Evolutionary conservation across 1,140 invertebrate genomes (phyloP).

Genomic region (Eciton burchellii): DNA sequence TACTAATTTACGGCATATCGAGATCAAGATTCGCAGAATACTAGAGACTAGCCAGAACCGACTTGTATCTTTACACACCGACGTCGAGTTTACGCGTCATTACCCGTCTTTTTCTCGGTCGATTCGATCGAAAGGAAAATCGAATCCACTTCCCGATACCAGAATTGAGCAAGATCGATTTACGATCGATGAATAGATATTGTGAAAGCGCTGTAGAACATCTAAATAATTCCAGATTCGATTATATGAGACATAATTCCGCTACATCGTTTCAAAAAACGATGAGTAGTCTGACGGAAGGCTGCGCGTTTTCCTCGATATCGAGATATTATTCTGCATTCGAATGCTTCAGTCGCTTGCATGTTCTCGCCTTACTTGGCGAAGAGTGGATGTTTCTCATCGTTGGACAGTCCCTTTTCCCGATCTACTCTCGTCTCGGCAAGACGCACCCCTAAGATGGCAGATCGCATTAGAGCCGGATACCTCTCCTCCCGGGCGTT

Average conservation of each 20-base stretch:
- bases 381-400: slow-evolving; percentile 30
- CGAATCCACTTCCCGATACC: not conserved
- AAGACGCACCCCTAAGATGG: slow-evolving; percentile 34
- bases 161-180: not conserved
- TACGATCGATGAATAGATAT: not conserved
- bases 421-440: slow-evolving; percentile 60
- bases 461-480: slow-evolving; percentile 80
- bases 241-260: not conserved
- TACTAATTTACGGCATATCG: slow-evolving; percentile 31
- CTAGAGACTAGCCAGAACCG: not conserved
- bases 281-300: not conserved
- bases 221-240: not conserved
- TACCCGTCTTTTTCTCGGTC: not conserved
- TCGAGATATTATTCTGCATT: not conserved
- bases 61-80: not conserved
- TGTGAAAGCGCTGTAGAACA: not conserved
- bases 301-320: not conserved
- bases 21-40: not conserved
- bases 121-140: not conserved
- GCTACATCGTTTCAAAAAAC: not conserved
- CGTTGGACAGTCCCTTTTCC: slow-evolving; percentile 30
- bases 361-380: not conserved
- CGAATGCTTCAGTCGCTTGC: not conserved
- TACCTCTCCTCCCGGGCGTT: slow-evolving; percentile 58
- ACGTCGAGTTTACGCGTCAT: not conserved